Conservation (phyloP, 2,113 vertebrate genomes). For the Cranoglanis bouderius region DNA sequence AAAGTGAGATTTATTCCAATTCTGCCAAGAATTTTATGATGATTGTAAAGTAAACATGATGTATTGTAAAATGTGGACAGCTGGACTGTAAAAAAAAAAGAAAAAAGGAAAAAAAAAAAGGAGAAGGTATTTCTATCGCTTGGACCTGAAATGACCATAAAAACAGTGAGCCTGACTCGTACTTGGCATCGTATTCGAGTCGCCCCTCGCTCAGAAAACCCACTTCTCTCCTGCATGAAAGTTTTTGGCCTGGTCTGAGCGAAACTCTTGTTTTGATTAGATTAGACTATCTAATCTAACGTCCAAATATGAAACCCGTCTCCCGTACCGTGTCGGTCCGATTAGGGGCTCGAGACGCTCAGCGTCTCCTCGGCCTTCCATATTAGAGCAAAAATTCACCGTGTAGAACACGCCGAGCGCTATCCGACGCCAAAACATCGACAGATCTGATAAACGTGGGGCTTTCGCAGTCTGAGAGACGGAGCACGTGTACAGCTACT, state of each 20-base stretch:
- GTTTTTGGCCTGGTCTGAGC: not conserved
- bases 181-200: not conserved
- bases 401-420: constrained; percentile 3
- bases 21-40: not conserved
- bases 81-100: not conserved
- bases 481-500: constrained; percentile 35
- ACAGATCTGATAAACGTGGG: constrained; percentile 42
- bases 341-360: constrained; percentile 26
- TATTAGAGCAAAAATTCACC: constrained; percentile 42
- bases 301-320: constrained; percentile 27
- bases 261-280: constrained; percentile 16
- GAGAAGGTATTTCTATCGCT: not conserved
- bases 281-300: constrained; percentile 31
- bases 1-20: not conserved
- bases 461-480: constrained; percentile 12
- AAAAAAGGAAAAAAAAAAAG: no score
- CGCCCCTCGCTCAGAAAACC: not conserved
- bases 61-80: not conserved
- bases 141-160: not conserved
- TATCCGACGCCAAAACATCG: constrained; percentile 35
- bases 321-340: constrained; percentile 18
- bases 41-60: not conserved
- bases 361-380: constrained; percentile 14
- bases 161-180: not conserved
- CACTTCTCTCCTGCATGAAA: not conserved